These are phyloP conservation scores for Periophthalmus magnuspinnatus DNA, from an alignment of 2,797 vertebrate genomes.

Conservation along the genomic window DNA sequence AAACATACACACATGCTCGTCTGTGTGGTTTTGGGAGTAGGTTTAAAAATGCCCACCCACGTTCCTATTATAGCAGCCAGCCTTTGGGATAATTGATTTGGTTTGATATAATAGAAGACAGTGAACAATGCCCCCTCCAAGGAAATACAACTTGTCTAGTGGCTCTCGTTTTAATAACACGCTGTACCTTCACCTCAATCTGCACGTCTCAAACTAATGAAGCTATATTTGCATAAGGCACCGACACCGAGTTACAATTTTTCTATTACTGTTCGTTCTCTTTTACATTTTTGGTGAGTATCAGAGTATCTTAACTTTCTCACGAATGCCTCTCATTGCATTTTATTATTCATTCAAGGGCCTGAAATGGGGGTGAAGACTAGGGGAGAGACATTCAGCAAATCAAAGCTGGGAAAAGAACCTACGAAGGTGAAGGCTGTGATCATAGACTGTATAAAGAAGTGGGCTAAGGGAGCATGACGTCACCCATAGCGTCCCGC, in stretches of 20 bases:
- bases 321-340: too few species aligned
- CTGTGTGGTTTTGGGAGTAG: slow-evolving; percentile 53
- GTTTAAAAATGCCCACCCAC: slow-evolving; percentile 55
- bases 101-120: slow-evolving; percentile 62
- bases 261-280: neutral
- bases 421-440: too few species aligned
- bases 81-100: slow-evolving; percentile 66
- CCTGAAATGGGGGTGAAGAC: too few species aligned
- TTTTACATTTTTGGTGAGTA: neutral
- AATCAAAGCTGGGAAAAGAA: too few species aligned
- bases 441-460: too few species aligned
- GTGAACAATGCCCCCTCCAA: slow-evolving; percentile 56
- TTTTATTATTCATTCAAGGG: too few species aligned
- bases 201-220: slow-evolving; percentile 57
- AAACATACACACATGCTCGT: slow-evolving; percentile 59
- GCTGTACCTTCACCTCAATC: slow-evolving; percentile 48
- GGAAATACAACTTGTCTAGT: slow-evolving; percentile 61
- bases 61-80: slow-evolving; percentile 47
- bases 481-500: too few species aligned
- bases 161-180: slow-evolving; percentile 53
- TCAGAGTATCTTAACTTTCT: too few species aligned
- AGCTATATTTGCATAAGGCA: slow-evolving; percentile 56
- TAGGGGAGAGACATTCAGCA: too few species aligned
- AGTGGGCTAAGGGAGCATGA: too few species aligned
- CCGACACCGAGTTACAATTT: neutral